phyloP scores from a whole-genome alignment of 2,797 vertebrate species.

The Muscicapa comitata region DNA sequence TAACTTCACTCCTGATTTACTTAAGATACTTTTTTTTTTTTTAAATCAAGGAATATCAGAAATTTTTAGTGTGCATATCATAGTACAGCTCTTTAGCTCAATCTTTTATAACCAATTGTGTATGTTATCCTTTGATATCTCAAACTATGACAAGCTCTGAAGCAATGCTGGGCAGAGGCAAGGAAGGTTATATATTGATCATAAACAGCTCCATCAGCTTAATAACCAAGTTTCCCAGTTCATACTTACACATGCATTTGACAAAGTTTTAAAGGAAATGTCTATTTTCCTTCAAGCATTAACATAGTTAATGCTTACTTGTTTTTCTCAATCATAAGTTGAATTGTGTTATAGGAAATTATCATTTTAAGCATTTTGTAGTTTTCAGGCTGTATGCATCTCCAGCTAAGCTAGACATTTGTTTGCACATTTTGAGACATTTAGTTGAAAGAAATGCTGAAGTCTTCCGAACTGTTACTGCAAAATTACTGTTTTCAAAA shows the following conservation, averaged over 20 bases:
- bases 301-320: neutral
- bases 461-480: neutral
- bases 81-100: neutral
- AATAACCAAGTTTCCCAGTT: neutral
- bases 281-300: neutral
- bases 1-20: neutral
- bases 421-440: neutral
- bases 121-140: neutral
- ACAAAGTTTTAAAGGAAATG: neutral
- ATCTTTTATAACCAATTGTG: neutral
- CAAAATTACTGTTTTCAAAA: neutral
- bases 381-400: neutral
- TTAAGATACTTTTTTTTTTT: neutral
- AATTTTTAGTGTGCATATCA: neutral
- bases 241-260: neutral
- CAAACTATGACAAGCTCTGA: neutral
- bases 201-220: neutral
- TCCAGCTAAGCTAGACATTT: neutral
- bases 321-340: neutral
- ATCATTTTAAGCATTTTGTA: neutral
- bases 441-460: neutral
- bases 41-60: neutral
- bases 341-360: neutral
- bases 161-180: neutral
- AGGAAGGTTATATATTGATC: neutral